Conservation (phyloP, 2,113 vertebrate species). For the Elaphurus davidianus region DNA sequence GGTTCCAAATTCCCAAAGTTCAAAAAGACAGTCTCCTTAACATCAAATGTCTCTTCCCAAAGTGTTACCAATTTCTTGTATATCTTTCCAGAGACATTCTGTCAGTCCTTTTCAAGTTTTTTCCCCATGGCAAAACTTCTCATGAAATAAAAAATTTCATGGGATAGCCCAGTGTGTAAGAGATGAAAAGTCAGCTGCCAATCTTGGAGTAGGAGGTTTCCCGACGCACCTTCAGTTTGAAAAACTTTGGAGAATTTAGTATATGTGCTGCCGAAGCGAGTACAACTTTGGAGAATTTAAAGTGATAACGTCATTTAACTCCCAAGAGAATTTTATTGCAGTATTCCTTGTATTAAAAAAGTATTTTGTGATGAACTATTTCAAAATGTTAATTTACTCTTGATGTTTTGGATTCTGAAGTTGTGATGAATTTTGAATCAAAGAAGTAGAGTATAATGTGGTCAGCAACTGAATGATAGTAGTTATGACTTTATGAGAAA, state of each 20-base stretch:
- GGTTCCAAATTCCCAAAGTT: not conserved
- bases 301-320: not conserved
- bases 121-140: not conserved
- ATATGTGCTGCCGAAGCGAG: too few relatives aligned
- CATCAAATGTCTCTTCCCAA: not conserved
- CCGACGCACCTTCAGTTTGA: not conserved
- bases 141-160: slow-evolving; percentile 11
- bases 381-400: not conserved
- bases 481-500: not conserved
- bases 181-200: not conserved
- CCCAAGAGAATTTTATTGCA: not conserved
- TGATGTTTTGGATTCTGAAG: slow-evolving; percentile 2
- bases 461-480: not conserved
- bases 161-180: not conserved
- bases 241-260: not conserved
- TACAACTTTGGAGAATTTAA: not conserved
- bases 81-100: not conserved
- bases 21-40: not conserved
- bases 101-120: not conserved
- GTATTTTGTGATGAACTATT: not conserved
- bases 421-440: not conserved
- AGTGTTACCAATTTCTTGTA: not conserved
- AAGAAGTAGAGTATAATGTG: not conserved
- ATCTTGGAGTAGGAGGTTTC: not conserved
- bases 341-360: slow-evolving; percentile 13